Conservation (phyloP, 1,140 invertebrate species). For the Diachasmimorpha longicaudata region DNA sequence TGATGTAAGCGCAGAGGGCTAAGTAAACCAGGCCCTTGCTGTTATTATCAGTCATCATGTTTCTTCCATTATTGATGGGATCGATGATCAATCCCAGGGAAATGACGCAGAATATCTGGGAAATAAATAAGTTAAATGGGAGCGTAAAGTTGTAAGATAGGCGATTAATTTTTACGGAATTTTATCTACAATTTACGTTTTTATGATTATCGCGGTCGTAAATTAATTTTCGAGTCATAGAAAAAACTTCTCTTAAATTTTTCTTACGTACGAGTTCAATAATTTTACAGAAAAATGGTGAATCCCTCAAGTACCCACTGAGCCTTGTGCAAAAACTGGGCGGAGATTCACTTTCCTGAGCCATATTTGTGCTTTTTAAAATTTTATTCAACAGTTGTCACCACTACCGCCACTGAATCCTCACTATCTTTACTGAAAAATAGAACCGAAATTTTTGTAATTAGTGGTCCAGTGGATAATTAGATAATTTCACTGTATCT, state of each 20-base stretch:
- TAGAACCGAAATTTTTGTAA: neutral
- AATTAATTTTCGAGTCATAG: too few relatives aligned
- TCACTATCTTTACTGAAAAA: neutral
- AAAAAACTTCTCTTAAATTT: too few relatives aligned
- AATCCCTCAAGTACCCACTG: constrained; percentile 32
- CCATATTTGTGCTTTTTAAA: constrained; percentile 34
- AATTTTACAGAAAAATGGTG: constrained; percentile 42
- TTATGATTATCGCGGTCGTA: too few relatives aligned
- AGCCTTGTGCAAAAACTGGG: constrained; percentile 20
- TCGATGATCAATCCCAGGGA: constrained; percentile 31
- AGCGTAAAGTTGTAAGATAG: too few relatives aligned
- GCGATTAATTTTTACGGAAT: too few relatives aligned
- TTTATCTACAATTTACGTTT: too few relatives aligned
- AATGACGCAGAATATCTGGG: constrained; percentile 29
- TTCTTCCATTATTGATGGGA: constrained; percentile 25
- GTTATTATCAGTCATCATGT: constrained; percentile 28
- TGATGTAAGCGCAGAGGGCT: constrained; percentile 28
- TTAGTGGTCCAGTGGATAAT: neutral
- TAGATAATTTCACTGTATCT: neutral
- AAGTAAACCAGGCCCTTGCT: constrained; percentile 30
- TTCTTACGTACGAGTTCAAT: constrained; percentile 37
- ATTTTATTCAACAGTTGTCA: neutral
- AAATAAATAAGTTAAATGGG: neutral
- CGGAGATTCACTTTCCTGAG: constrained; percentile 16
- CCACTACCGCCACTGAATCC: neutral